Evolutionary conservation across 1,140 invertebrate genomes (phyloP).

Genomic region (Leptopilina boulardi): DNA sequence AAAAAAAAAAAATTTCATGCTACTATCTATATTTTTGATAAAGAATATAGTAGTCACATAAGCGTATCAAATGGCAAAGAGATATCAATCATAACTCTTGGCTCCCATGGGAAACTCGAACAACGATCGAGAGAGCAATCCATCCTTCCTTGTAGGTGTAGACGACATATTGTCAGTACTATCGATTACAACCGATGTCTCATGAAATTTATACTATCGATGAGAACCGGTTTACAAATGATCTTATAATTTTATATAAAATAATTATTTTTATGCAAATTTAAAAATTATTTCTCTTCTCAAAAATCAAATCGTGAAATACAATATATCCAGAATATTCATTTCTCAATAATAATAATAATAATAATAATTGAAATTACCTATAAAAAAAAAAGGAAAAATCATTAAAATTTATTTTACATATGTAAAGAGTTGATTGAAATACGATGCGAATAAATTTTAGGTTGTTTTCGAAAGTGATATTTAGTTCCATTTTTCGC

Average conservation of each 20-base stretch:
- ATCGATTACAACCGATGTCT: constrained; percentile 20
- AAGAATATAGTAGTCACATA: constrained; percentile 8
- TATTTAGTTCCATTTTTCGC: no score
- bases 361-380: no score
- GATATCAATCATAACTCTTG: constrained; percentile 25
- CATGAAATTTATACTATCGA: constrained; percentile 14
- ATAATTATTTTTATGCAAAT: background rate
- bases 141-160: constrained; percentile 25
- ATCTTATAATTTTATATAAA: background rate
- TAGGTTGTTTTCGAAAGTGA: no score
- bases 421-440: no score
- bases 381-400: no score
- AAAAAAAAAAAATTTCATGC: no score
- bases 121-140: constrained; percentile 25
- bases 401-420: no score
- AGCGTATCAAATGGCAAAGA: constrained; percentile 31
- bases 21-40: background rate
- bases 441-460: no score
- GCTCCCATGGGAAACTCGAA: constrained; percentile 27
- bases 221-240: constrained; percentile 10
- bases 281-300: background rate
- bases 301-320: background rate
- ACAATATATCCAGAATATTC: background rate
- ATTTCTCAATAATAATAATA: background rate
- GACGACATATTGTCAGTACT: constrained; percentile 20